These are phyloP conservation scores for Nyctereutes procyonoides DNA, from an alignment of 2,113 vertebrate genomes.

Conservation along the genomic window DNA sequence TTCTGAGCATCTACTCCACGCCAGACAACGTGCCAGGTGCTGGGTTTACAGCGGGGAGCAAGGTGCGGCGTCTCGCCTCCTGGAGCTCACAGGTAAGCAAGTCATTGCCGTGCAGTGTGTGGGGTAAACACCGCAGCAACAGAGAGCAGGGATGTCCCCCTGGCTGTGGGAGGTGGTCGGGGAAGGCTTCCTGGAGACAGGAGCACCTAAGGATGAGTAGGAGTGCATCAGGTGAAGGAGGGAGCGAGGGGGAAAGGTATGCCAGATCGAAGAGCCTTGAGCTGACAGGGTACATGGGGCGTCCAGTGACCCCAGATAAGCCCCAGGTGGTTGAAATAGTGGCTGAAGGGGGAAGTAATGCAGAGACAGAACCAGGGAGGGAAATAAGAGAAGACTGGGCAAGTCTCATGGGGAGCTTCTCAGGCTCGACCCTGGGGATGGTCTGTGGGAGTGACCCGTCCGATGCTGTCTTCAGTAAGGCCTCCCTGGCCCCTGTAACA, in stretches of 20 bases:
- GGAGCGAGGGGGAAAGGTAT: background rate
- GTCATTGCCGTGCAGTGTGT: accelerated
- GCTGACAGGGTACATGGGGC: background rate
- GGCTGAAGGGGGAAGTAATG: accelerated
- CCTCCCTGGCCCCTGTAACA: background rate
- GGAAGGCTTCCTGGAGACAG: background rate
- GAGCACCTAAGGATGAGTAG: background rate
- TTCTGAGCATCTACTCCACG: constrained; percentile 63
- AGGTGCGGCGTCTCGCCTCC: background rate
- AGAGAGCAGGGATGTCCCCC: background rate
- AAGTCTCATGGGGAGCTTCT: background rate
- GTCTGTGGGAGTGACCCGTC: too few relatives aligned
- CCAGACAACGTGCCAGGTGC: constrained; percentile 13
- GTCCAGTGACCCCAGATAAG: background rate
- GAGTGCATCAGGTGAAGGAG: background rate
- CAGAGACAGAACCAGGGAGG: background rate
- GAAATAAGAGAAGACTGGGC: background rate
- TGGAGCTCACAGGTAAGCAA: background rate
- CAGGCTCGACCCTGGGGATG: background rate
- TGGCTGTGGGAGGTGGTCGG: background rate
- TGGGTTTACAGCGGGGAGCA: constrained; percentile 1
- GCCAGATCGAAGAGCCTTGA: too few relatives aligned
- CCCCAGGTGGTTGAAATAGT: background rate
- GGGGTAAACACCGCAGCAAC: background rate
- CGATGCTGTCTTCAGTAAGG: background rate